Conservation (phyloP, 2,113 vertebrate genomes). For the Amazona vittata region DNA sequence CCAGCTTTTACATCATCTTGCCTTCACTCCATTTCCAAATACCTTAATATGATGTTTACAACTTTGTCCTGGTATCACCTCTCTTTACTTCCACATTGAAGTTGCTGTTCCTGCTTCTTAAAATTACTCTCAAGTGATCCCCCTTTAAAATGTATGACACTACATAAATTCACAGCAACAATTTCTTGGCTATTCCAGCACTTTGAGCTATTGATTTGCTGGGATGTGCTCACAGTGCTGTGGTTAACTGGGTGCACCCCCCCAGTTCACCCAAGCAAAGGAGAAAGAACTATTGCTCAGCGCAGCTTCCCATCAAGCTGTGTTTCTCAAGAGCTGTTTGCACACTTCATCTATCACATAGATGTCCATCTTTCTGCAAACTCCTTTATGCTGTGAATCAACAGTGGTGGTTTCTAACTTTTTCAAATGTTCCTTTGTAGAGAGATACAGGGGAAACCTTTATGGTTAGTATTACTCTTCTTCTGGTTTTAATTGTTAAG, state of each 20-base stretch:
- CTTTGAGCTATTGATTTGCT: background rate
- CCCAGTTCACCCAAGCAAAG: background rate
- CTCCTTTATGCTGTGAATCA: background rate
- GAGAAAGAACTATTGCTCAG: background rate
- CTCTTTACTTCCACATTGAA: background rate
- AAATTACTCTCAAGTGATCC: conserved; percentile 21
- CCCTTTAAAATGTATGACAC: conserved; percentile 23
- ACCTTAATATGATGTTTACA: background rate
- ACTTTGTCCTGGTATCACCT: background rate
- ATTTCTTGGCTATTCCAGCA: conserved; percentile 18
- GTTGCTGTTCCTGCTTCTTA: background rate
- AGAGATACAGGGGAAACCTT: background rate
- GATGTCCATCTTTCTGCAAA: background rate
- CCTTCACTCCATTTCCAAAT: background rate
- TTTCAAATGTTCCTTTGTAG: background rate
- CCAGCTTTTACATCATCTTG: background rate
- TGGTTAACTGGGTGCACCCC: background rate
- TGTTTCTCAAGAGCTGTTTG: background rate
- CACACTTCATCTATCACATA: background rate
- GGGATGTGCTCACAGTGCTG: background rate
- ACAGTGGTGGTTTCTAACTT: background rate
- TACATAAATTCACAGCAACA: conserved; percentile 41
- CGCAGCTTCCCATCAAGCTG: background rate
- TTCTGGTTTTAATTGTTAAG: background rate
- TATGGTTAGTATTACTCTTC: background rate